phyloP scores from a whole-genome alignment of 2,113 vertebrate genomes.

The Camelus bactrianus region DNA sequence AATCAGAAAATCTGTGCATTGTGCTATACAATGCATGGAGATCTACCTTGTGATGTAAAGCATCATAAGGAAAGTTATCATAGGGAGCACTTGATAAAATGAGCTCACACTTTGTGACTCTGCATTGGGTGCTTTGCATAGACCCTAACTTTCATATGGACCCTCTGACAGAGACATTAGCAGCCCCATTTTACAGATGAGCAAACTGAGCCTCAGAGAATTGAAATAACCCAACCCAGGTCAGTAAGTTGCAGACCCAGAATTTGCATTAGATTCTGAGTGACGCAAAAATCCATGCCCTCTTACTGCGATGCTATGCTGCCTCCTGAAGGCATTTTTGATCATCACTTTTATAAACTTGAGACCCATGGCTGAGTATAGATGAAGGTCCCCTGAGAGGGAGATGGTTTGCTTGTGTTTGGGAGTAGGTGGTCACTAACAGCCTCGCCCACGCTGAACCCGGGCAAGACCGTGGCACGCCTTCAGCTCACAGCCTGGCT shows the following conservation, averaged over 20 bases:
- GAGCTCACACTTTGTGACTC: not conserved
- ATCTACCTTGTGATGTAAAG: not conserved
- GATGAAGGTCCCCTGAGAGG: not conserved
- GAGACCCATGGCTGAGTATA: not conserved
- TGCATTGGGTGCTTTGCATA: not conserved
- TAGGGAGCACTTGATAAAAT: not conserved
- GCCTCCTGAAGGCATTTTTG: slow-evolving; percentile 66
- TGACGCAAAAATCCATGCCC: not conserved
- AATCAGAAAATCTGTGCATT: slow-evolving; percentile 30
- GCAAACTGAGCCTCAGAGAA: slow-evolving; percentile 27
- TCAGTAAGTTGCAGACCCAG: not conserved
- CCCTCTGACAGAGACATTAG: not conserved
- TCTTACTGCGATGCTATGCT: slow-evolving; percentile 29
- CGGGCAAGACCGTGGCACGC: not conserved
- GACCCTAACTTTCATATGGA: not conserved
- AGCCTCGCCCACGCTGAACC: not conserved
- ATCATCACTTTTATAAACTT: slow-evolving; percentile 38
- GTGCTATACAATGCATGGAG: not conserved
- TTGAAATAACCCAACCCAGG: not conserved
- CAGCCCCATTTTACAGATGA: slow-evolving; percentile 28
- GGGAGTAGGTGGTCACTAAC: not conserved
- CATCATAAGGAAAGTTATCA: not conserved
- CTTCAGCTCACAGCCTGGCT: not conserved
- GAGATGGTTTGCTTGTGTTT: not conserved
- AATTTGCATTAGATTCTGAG: not conserved